These are phyloP conservation scores for Labeo catla DNA, from an alignment of 2,113 vertebrate species.

Conservation along the genomic window DNA sequence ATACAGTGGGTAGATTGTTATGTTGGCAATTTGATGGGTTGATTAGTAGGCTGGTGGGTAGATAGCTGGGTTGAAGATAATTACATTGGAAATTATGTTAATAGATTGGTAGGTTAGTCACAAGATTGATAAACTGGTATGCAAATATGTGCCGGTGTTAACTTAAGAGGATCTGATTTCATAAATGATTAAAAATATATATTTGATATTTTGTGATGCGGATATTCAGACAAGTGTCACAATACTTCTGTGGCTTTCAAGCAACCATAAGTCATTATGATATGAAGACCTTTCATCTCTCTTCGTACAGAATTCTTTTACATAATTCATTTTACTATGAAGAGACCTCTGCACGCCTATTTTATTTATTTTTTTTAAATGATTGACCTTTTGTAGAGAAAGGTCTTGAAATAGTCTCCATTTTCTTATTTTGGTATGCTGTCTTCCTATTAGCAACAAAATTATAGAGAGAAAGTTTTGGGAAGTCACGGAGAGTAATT, in stretches of 20 bases:
- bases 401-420: background rate
- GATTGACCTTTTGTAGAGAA: background rate
- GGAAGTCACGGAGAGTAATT: conserved; percentile 42
- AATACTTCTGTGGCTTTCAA: background rate
- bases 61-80: background rate
- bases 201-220: too few species aligned
- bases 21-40: too few species aligned
- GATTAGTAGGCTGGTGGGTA: background rate
- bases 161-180: too few species aligned
- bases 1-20: too few species aligned
- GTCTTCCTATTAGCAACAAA: background rate
- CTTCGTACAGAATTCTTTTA: background rate
- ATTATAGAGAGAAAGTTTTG: background rate
- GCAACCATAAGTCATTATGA: background rate
- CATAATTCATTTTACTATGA: background rate
- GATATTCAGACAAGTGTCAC: background rate
- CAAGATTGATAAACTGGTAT: too few species aligned
- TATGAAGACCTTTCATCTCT: background rate
- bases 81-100: too few species aligned
- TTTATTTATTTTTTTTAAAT: background rate
- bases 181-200: too few species aligned
- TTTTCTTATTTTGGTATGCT: conserved; percentile 8
- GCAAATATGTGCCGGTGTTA: too few species aligned
- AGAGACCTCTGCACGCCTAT: background rate
- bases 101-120: too few species aligned